Base-by-base conservation (phyloP, 2,797 vertebrate genomes). In the Ctenochaetus hawaiiensis region DNA sequence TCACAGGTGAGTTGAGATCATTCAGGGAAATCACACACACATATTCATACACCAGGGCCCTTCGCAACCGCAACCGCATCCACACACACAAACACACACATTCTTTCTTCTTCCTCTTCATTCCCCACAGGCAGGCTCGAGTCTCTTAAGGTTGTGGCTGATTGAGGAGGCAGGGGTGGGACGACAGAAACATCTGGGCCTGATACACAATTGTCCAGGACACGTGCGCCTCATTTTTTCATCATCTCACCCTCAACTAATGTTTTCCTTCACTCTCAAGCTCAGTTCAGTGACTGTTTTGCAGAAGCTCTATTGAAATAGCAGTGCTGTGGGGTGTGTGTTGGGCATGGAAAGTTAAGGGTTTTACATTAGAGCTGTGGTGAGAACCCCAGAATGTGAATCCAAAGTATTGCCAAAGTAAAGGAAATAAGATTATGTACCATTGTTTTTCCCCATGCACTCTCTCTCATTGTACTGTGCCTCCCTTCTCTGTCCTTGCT, bases 171-270 rank as follows among this genome's bases (percentile, higher is more conserved):
- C 49, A 63, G 67, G 67, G 52, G 13, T 66, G 64, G 77, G 75
- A 63, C 48, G 48, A 61, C 48, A 75, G 64, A 67, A 87, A 81
- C 85, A 87, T 87, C 80, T 87, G 82, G 68, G 72, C 20, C 64
- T 61, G 16, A 23, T 41, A 12, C 52, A n/a, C 81, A 75, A 84
- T 54, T 75, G 78, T 71, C 56, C 72, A 49, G 10, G 13, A 80
- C 84, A 80, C 47, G 30, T 85, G 78, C 60, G 17, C 52, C 65
- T 64, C 67, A n/a, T 34, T 74, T 80, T 62, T 44, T 63, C 44
- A 39, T 61, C 9, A n/a, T 49, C 13, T 63, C 30, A 13, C 34
- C 66, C 37, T 48, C 20, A 22, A 13, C 20, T 44, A n/a, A 16
- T 45, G 26, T 59, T 18, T 59, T 11, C 23, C 14, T 41, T 41